Percentiles rank a stretch among this genome's conserved stretches.
Evolutionary conservation across 2,888 invertebrate species (phyloP).

Genomic region (Drosophila vallismaia): DNA sequence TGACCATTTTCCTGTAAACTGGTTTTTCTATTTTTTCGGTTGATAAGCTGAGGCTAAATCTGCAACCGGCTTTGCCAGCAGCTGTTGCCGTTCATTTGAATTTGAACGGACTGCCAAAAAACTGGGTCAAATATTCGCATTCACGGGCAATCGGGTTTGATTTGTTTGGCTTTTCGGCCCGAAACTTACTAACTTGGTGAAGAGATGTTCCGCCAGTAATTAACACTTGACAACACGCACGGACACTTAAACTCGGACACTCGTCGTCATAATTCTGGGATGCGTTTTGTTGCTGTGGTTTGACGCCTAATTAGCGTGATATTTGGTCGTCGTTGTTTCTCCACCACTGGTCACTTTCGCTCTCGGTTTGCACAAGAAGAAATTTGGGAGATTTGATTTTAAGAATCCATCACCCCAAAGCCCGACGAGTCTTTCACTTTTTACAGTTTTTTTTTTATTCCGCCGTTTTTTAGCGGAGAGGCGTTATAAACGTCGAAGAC

Average conservation of each 20-base stretch:
- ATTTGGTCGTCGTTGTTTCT: slow-evolving; percentile 21
- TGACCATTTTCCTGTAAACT: slow-evolving; percentile 48
- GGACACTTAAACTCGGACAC: slow-evolving; percentile 5
- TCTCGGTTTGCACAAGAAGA: slow-evolving; percentile 46
- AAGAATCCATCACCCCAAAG: slow-evolving; percentile 67
- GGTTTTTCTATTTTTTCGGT: slow-evolving; percentile 50
- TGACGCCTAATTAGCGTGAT: slow-evolving; percentile 60
- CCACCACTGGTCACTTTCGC: slow-evolving; percentile 60
- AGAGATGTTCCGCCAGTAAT: slow-evolving; percentile 1
- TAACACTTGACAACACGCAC: slow-evolving; percentile 10
- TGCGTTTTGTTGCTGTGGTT: slow-evolving; percentile 39
- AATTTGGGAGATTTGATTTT: slow-evolving; percentile 51
- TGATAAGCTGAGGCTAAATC: slow-evolving; percentile 34
- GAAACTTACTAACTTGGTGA: slow-evolving; percentile 26
- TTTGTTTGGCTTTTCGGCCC: slow-evolving; percentile 3
- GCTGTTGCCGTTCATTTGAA: slow-evolving; percentile 34
- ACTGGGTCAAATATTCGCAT: slow-evolving; percentile 67
- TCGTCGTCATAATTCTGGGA: slow-evolving; percentile 36
- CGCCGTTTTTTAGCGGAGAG: slow-evolving; percentile 18
- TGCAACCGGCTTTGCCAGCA: slow-evolving; percentile 37
- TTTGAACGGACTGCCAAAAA: slow-evolving; percentile 35
- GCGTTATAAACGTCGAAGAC: slow-evolving; percentile 58
- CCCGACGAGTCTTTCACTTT: slow-evolving; percentile 67
- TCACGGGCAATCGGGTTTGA: slow-evolving; percentile 13
- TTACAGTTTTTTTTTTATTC: slow-evolving; percentile 48